phyloP scores from a whole-genome alignment of 2,113 vertebrate species.

The Rutilus rutilus region DNA sequence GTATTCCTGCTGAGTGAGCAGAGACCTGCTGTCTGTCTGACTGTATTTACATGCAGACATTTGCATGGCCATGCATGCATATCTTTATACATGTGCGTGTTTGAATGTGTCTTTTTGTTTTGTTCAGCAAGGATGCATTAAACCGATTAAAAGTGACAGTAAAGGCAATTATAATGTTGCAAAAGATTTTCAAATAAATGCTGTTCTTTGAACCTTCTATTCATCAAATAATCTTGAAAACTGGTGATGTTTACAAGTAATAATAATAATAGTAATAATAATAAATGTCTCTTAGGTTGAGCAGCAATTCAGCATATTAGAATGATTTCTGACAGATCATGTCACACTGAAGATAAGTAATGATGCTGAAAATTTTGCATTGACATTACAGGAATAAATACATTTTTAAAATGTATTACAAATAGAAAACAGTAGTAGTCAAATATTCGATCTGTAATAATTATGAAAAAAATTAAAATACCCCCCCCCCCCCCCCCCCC shows the following conservation, averaged over 20 bases:
- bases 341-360: not conserved
- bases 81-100: constrained; percentile 9
- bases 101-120: constrained; percentile 27
- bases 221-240: not conserved
- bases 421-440: not conserved
- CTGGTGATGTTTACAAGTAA: no score
- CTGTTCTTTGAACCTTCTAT: not conserved
- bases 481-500: no score
- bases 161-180: no score
- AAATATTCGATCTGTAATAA: no score
- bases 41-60: constrained; percentile 20
- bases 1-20: constrained; percentile 10
- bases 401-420: not conserved
- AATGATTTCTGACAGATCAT: not conserved
- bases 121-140: not conserved
- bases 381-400: not conserved
- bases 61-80: not conserved
- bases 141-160: not conserved
- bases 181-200: not conserved
- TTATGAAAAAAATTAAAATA: no score
- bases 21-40: not conserved
- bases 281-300: not conserved
- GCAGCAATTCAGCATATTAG: not conserved
- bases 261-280: not conserved
- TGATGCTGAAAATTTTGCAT: not conserved